A percentile compares a stretch with the other conserved stretches of the same genome.
Conservation (phyloP, 2,888 invertebrate species). For the Chalcis sispes region DNA sequence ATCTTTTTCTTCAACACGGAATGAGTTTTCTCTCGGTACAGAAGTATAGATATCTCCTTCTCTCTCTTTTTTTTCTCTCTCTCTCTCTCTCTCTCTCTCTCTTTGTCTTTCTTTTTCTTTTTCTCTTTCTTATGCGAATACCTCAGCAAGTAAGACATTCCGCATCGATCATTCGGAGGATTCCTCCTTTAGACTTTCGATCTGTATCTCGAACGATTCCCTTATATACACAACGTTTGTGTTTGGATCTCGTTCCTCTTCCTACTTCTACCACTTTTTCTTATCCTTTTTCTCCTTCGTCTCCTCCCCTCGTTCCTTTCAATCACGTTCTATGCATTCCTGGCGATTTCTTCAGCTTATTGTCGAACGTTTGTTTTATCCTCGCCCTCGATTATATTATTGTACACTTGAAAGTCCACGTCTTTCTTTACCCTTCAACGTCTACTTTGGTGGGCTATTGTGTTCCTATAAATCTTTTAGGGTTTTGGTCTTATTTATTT, state of each 20-base stretch:
- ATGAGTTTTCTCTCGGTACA: too few relatives aligned
- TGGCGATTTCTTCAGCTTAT: conserved; percentile 47
- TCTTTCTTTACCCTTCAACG: not conserved
- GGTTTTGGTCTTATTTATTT: too few relatives aligned
- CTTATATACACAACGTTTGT: conserved; percentile 25
- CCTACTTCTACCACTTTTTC: conserved; percentile 28
- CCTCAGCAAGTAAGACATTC: conserved; percentile 60
- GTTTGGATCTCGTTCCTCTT: not conserved
- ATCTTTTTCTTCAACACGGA: conserved; percentile 2
- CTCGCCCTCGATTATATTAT: conserved; percentile 43
- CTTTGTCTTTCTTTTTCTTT: not conserved
- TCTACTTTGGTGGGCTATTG: conserved; percentile 12
- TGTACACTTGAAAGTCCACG: conserved; percentile 20
- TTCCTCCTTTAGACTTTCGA: conserved; percentile 58
- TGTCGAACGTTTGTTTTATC: conserved; percentile 52
- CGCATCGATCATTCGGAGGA: conserved; percentile 64
- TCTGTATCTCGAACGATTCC: conserved; percentile 53
- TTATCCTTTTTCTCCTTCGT: conserved; percentile 31
- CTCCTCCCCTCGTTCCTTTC: conserved; percentile 4
- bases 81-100: conserved; percentile 2
- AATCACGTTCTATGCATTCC: conserved; percentile 52
- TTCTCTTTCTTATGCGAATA: conserved; percentile 38
- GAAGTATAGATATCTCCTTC: too few relatives aligned
- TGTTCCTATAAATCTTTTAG: not conserved
- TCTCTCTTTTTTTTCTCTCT: conserved; percentile 27